phyloP scores from a whole-genome alignment of 2,888 invertebrate species.

The Mesodorylaimus sp. region DNA sequence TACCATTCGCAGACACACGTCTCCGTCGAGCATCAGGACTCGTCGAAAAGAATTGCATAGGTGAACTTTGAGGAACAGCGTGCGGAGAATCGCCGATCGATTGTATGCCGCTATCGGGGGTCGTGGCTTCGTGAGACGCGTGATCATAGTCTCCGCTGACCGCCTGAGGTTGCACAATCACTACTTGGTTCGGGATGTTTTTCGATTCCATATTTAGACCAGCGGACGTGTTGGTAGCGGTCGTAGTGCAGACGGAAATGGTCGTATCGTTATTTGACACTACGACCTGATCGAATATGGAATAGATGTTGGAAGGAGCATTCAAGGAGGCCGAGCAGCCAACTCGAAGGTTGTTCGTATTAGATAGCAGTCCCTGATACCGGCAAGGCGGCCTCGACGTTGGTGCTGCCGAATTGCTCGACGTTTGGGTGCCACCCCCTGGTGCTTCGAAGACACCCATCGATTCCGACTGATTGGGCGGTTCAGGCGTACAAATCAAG shows the following conservation, averaged over 20 bases:
- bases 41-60: neutral
- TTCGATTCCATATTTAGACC: no score
- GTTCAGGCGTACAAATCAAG: no score
- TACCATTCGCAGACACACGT: no score
- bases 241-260: neutral
- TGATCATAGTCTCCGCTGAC: neutral
- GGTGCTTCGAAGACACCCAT: no score
- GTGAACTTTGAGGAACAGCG: conserved; percentile 5
- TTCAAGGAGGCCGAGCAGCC: neutral
- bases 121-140: conserved; percentile 12
- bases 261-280: neutral
- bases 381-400: neutral
- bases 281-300: neutral
- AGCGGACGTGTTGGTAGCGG: neutral
- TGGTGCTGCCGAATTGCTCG: neutral
- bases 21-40: no score
- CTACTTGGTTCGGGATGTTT: no score
- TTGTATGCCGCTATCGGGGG: conserved; percentile 26
- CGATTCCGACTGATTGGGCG: neutral
- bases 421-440: no score
- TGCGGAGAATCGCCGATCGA: conserved; percentile 21
- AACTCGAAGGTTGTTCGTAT: no score
- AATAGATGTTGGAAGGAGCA: neutral
- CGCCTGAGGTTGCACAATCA: neutral
- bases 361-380: neutral